phyloP scores from a whole-genome alignment of 37 sponge, comb jelly and placozoan species.

The Hexactinellida sp. region DNA sequence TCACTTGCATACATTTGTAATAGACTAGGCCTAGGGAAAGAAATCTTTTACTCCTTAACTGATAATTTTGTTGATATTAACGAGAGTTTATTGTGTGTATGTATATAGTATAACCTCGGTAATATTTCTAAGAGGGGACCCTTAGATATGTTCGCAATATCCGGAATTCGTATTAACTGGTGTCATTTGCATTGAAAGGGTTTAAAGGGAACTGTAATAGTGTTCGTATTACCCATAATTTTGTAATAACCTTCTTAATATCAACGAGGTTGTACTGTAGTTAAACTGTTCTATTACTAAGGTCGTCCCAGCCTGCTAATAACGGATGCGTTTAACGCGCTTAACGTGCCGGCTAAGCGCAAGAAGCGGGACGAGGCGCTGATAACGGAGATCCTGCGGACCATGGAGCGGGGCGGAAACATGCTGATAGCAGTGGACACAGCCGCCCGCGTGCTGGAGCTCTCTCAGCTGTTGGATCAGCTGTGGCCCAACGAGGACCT shows the following conservation, averaged over 20 bases:
- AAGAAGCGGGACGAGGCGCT: constrained; percentile 88
- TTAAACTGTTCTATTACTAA: constrained; percentile 9
- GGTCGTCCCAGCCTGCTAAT: constrained; percentile 82
- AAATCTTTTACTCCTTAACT: too few species aligned
- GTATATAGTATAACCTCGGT: background rate
- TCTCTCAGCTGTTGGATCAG: constrained; percentile 90
- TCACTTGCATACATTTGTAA: too few species aligned
- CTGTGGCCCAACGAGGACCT: constrained; percentile 87
- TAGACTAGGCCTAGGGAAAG: too few species aligned
- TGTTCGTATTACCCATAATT: too few species aligned
- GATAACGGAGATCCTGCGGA: constrained; percentile 77
- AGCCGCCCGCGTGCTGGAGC: constrained; percentile 90
- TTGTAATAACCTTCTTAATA: too few species aligned
- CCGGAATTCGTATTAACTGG: too few species aligned
- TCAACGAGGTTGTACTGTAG: too few species aligned
- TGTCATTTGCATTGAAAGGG: too few species aligned
- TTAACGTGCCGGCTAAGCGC: constrained; percentile 67
- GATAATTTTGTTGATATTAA: too few species aligned
- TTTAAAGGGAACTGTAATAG: too few species aligned
- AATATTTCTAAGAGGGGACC: background rate
- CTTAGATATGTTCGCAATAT: too few species aligned
- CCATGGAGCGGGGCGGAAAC: constrained; percentile 80
- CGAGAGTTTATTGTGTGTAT: too few species aligned
- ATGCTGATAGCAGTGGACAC: constrained; percentile 94
- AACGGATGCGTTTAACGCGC: constrained; percentile 88